Conservation (phyloP, 2,888 invertebrate genomes). For the Graphium colonna region DNA sequence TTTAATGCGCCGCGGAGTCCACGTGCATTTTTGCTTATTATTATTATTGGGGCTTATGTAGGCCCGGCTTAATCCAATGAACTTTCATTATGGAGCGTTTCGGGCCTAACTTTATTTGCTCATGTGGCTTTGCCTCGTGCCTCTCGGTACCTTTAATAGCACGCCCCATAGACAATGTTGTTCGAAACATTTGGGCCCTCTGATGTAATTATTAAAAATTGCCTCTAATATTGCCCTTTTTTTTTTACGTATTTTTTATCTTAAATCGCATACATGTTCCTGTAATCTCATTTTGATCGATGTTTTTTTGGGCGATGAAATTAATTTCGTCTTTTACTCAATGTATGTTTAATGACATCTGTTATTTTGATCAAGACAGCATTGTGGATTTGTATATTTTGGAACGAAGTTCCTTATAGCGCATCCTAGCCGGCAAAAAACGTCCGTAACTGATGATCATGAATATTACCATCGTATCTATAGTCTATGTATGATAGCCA, state of each 20-base stretch:
- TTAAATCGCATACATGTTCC: background rate
- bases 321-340: background rate
- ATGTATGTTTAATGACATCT: too few species aligned
- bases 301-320: background rate
- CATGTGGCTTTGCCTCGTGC: slow-evolving; percentile 57
- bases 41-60: slow-evolving; percentile 67
- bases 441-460: too few species aligned
- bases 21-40: slow-evolving; percentile 78
- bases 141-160: slow-evolving; percentile 66
- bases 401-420: too few species aligned
- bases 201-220: slow-evolving; percentile 78
- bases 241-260: background rate
- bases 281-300: background rate
- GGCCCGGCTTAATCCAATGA: slow-evolving; percentile 73
- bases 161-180: slow-evolving; percentile 56
- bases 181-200: slow-evolving; percentile 44
- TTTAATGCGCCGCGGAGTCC: slow-evolving; percentile 58
- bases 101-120: slow-evolving; percentile 71
- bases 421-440: too few species aligned
- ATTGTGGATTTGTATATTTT: too few species aligned
- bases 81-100: slow-evolving; percentile 73
- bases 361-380: too few species aligned
- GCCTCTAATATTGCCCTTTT: slow-evolving; percentile 52
- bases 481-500: too few species aligned
- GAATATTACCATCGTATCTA: too few species aligned